Evolutionary conservation across 2,888 invertebrate species (phyloP).

Genomic region (Melinaea marsaeus): DNA sequence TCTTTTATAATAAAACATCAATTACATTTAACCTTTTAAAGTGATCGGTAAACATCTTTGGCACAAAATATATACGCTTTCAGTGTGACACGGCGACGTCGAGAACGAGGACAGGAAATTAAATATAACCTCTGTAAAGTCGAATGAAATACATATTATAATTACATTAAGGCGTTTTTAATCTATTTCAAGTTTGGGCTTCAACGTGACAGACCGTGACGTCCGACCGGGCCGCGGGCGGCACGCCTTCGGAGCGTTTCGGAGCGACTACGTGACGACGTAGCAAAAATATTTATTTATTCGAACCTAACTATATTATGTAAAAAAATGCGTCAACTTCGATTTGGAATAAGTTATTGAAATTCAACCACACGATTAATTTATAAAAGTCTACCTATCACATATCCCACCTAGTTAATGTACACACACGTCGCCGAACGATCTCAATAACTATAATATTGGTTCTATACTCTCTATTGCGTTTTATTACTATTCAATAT

Average conservation of each 20-base stretch:
- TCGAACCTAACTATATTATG: conserved; percentile 3
- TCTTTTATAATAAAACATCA: conserved; percentile 2
- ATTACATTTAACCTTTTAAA: conserved; percentile 1
- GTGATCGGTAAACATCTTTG: conserved; percentile 2
- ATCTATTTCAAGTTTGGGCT: background rate
- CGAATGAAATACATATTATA: conserved; percentile 3
- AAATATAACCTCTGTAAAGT: background rate
- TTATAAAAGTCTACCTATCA: conserved; percentile 20
- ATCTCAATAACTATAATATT: conserved; percentile 4
- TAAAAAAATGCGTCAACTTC: conserved; percentile 1
- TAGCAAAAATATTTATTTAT: conserved; percentile 7
- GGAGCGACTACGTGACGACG: conserved; percentile 2
- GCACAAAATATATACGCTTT: conserved; percentile 3
- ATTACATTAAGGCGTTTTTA: conserved; percentile 1
- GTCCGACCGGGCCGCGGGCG: no score
- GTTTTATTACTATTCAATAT: conserved; percentile 6
- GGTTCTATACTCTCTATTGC: conserved; percentile 1
- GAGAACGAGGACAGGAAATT: background rate
- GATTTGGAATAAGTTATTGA: conserved; percentile 7
- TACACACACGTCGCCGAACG: background rate
- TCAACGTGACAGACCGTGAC: background rate
- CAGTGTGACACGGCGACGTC: background rate
- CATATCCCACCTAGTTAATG: conserved; percentile 17
- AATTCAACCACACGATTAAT: conserved; percentile 7
- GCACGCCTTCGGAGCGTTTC: no score